Evolutionary conservation across 2,113 vertebrate species (phyloP).

Genomic region (Protomyctophum bolini): DNA sequence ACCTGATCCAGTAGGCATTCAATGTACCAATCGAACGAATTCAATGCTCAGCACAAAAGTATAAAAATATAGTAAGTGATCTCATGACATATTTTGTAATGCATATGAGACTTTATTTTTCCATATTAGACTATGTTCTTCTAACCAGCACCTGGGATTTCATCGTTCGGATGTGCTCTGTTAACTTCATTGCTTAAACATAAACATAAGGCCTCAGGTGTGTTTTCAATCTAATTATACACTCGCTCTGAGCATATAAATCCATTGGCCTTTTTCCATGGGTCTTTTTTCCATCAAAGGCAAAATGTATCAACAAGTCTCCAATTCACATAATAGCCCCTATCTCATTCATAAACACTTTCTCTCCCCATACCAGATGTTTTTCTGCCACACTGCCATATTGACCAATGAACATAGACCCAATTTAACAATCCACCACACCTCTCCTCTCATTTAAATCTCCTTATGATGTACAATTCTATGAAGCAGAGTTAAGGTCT

Average conservation of each 20-base stretch:
- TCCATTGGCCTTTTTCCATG: constrained; percentile 8
- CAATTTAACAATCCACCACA: constrained; percentile 5
- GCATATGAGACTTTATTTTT: no score
- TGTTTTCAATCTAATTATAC: constrained; percentile 33
- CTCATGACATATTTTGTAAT: no score
- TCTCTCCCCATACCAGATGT: background rate
- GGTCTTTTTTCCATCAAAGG: constrained; percentile 19
- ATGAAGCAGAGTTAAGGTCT: background rate
- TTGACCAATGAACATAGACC: constrained; percentile 12
- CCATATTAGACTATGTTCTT: no score
- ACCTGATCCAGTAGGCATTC: no score
- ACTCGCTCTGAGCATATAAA: constrained; percentile 3
- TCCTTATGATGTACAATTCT: constrained; percentile 1
- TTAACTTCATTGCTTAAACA: constrained; percentile 3
- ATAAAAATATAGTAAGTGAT: no score
- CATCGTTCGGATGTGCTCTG: background rate
- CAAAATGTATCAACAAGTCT: background rate
- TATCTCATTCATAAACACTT: constrained; percentile 6
- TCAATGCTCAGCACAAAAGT: no score
- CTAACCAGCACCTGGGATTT: no score
- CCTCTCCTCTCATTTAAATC: constrained; percentile 26
- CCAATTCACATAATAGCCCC: background rate
- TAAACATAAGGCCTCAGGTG: constrained; percentile 10
- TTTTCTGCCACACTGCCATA: background rate
- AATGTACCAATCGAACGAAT: no score